Conservation (phyloP, 2,113 vertebrate genomes). For the Hyla sarda region DNA sequence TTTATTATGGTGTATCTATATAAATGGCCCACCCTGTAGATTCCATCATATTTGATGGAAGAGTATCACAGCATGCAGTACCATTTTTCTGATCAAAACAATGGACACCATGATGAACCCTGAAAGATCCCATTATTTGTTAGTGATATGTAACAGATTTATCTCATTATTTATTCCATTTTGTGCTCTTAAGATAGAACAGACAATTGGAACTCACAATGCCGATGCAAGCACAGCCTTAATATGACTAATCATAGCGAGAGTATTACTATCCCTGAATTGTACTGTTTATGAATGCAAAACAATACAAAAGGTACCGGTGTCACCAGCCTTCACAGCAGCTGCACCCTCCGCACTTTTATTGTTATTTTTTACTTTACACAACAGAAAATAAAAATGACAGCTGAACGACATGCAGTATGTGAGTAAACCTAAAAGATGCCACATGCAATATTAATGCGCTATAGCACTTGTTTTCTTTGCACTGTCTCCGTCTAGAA, state of each 20-base stretch:
- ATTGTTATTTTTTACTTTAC: neutral
- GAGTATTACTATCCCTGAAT: neutral
- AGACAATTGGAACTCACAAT: no score
- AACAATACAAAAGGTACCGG: neutral
- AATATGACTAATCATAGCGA: neutral
- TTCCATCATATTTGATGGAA: no score
- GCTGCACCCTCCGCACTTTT: neutral
- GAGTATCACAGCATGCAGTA: no score
- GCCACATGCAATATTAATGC: conserved; percentile 26
- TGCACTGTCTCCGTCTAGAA: conserved; percentile 41
- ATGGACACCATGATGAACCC: no score
- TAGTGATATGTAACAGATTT: no score
- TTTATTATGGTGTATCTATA: no score
- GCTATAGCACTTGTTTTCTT: neutral
- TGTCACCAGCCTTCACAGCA: neutral
- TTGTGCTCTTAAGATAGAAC: no score
- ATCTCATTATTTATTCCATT: no score
- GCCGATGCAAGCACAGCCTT: neutral
- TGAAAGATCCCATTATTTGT: no score
- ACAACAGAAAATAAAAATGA: conserved; percentile 2
- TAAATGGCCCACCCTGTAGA: no score
- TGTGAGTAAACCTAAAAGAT: neutral
- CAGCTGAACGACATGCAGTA: conserved; percentile 7
- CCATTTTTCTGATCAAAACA: no score
- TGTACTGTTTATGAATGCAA: neutral